phyloP scores from a whole-genome alignment of 2,888 invertebrate genomes.

The Hirtodrosophila trivittata region DNA sequence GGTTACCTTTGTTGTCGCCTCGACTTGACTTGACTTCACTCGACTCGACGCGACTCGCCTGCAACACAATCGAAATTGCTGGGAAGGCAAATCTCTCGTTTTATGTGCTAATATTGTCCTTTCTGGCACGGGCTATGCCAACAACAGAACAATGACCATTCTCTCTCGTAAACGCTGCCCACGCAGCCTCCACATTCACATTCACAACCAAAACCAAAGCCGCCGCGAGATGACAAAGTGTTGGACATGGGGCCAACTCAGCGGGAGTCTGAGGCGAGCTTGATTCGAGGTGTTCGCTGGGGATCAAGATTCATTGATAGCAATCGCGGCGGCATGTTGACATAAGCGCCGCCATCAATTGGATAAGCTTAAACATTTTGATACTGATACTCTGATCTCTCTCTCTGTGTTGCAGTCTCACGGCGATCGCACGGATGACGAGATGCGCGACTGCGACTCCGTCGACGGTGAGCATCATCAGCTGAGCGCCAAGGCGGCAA shows the following conservation, averaged over 20 bases:
- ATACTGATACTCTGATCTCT: background rate
- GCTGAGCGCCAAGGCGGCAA: constrained; percentile 74
- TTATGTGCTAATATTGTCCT: constrained; percentile 38
- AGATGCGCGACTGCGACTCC: constrained; percentile 84
- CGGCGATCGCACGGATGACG: constrained; percentile 84
- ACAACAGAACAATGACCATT: constrained; percentile 46
- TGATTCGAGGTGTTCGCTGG: constrained; percentile 7
- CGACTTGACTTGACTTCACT: constrained; percentile 7
- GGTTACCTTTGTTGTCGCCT: constrained; percentile 74
- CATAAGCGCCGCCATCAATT: constrained; percentile 71
- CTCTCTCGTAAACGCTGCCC: constrained; percentile 55
- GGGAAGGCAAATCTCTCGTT: constrained; percentile 3
- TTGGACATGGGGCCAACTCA: constrained; percentile 49
- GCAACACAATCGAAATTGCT: constrained; percentile 53
- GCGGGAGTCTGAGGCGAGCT: constrained; percentile 39
- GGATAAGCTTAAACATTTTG: background rate
- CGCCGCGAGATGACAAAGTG: constrained; percentile 47
- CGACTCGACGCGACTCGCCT: constrained; percentile 8
- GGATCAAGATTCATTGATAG: constrained; percentile 34
- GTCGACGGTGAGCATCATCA: constrained; percentile 82
- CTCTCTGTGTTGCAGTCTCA: constrained; percentile 79
- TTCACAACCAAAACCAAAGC: background rate
- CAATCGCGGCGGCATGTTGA: constrained; percentile 56
- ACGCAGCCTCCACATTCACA: constrained; percentile 37
- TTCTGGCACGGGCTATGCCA: constrained; percentile 19